phyloP scores from a whole-genome alignment of 2,888 invertebrate genomes.

The Helleia helle region DNA sequence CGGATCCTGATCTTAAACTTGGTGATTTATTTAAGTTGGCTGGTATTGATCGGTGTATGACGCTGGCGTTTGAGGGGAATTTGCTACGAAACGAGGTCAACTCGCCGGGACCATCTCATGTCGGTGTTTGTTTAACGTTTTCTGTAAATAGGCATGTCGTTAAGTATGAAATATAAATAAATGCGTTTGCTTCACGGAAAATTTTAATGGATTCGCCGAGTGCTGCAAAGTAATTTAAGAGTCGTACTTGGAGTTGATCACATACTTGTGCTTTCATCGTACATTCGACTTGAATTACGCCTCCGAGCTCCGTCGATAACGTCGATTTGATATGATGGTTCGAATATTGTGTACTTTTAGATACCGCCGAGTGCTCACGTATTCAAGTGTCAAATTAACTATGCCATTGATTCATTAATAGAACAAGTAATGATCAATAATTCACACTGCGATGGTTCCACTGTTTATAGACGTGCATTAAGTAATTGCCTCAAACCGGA shows the following conservation, averaged over 20 bases:
- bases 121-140: constrained; percentile 42
- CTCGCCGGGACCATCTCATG: constrained; percentile 32
- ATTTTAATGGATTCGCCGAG: constrained; percentile 15
- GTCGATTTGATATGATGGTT: background rate
- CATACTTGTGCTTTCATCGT: too few relatives aligned
- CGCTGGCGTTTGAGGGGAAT: constrained; percentile 43
- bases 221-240: too few relatives aligned
- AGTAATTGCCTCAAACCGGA: constrained; percentile 33
- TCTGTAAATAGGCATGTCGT: constrained; percentile 38
- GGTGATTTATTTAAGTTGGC: constrained; percentile 64
- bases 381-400: background rate
- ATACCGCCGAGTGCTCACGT: background rate
- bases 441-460: constrained; percentile 32
- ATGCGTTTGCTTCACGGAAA: constrained; percentile 14
- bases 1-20: constrained; percentile 37
- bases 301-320: too few relatives aligned
- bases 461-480: constrained; percentile 26
- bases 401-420: constrained; percentile 18
- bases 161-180: constrained; percentile 15
- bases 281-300: too few relatives aligned
- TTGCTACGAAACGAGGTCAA: constrained; percentile 54
- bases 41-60: constrained; percentile 57
- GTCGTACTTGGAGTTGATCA: too few relatives aligned
- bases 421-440: constrained; percentile 35
- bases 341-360: background rate